Evolutionary conservation across 2,797 vertebrate species (phyloP).

Genomic region (Thripadectes ignobilis): DNA sequence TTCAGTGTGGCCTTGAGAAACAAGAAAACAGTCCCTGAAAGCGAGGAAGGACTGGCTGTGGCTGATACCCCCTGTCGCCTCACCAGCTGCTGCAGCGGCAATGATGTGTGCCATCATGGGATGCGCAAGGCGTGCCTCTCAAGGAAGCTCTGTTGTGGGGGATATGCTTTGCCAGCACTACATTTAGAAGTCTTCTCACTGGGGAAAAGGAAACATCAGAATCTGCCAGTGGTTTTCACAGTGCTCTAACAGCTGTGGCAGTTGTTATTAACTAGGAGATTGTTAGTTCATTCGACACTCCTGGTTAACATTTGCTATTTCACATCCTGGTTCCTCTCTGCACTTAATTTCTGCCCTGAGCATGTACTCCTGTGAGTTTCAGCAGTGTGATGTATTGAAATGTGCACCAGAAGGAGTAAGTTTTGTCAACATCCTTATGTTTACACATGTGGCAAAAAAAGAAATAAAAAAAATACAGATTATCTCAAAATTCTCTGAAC

Average conservation of each 20-base stretch:
- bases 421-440: neutral
- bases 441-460: neutral
- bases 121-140: neutral
- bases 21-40: conserved; percentile 60
- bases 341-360: neutral
- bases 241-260: neutral
- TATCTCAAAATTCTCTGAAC: neutral
- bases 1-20: conserved; percentile 61
- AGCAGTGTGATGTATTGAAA: neutral
- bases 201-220: neutral
- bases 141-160: neutral
- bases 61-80: neutral
- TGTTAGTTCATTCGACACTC: neutral
- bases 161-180: neutral
- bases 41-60: neutral
- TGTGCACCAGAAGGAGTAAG: neutral
- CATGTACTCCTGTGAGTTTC: neutral
- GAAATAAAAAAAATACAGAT: too few relatives aligned
- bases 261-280: neutral
- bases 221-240: neutral
- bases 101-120: neutral
- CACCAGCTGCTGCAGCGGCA: neutral
- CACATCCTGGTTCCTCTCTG: neutral
- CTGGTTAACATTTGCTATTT: neutral
- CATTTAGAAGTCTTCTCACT: neutral